Evolutionary conservation across 2,113 vertebrate species (phyloP).

Genomic region (Hepsetus odoe): DNA sequence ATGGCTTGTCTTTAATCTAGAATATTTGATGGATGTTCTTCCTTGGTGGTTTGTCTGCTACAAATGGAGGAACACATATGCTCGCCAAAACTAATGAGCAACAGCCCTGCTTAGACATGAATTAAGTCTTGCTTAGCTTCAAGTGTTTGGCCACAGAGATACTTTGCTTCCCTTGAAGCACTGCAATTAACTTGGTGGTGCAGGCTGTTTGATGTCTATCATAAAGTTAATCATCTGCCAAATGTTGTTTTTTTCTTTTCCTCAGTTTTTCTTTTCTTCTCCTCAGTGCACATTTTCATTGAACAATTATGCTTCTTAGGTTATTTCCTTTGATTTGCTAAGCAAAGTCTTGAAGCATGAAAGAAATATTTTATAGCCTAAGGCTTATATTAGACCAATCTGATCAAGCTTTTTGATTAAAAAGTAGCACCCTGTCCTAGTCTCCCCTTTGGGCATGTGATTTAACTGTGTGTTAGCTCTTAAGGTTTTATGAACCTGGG

Average conservation of each 20-base stretch:
- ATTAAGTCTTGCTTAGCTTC: constrained; percentile 14
- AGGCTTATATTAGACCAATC: background rate
- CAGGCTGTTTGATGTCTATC: background rate
- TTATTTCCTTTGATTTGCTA: background rate
- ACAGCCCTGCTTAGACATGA: background rate
- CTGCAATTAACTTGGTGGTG: background rate
- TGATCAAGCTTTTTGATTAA: background rate
- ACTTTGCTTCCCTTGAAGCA: background rate
- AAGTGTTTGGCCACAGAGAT: constrained; percentile 2
- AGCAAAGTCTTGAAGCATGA: background rate
- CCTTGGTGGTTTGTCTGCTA: too few relatives aligned
- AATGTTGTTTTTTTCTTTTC: background rate
- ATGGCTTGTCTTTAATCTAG: too few relatives aligned
- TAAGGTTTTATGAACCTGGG: constrained; percentile 49
- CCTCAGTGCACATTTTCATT: background rate
- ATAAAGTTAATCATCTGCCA: background rate
- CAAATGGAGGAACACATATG: background rate
- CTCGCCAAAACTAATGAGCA: constrained; percentile 3
- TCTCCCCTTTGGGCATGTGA: constrained; percentile 21
- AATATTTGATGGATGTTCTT: too few relatives aligned
- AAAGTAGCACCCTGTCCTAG: constrained; percentile 23
- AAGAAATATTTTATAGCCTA: background rate
- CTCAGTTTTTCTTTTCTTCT: background rate
- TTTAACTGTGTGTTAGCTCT: constrained; percentile 42
- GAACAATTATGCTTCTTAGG: background rate